Evolutionary conservation across 2,888 invertebrate genomes (phyloP).

Genomic region (Nomada lathburiana): DNA sequence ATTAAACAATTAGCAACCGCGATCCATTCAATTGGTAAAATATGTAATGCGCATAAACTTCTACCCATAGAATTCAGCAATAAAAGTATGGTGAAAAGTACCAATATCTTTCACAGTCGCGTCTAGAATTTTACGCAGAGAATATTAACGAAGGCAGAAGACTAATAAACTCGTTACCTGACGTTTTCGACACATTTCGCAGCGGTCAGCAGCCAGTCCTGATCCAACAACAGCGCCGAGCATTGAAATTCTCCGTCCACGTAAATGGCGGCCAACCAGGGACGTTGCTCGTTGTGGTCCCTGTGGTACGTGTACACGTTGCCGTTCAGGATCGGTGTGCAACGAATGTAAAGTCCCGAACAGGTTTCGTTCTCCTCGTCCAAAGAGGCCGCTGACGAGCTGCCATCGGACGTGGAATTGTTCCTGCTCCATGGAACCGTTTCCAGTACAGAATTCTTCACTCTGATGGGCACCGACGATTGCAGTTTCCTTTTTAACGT

Average conservation of each 20-base stretch:
- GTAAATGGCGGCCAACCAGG: constrained; percentile 91
- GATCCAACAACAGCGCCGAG: constrained; percentile 88
- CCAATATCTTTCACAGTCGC: too few relatives aligned
- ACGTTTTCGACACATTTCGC: constrained; percentile 84
- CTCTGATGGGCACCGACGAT: constrained; percentile 29
- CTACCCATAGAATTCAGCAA: too few relatives aligned
- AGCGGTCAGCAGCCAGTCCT: constrained; percentile 88
- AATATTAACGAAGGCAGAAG: too few relatives aligned
- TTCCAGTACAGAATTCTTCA: constrained; percentile 48
- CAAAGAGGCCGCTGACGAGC: constrained; percentile 41
- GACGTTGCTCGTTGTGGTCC: constrained; percentile 85
- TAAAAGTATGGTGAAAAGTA: too few relatives aligned
- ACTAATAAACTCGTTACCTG: constrained; percentile 80
- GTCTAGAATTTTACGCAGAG: too few relatives aligned
- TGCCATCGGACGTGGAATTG: constrained; percentile 40
- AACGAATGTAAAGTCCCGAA: constrained; percentile 72
- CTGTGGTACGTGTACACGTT: constrained; percentile 57
- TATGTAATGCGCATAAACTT: too few relatives aligned
- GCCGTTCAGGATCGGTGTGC: constrained; percentile 71
- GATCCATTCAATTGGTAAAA: too few relatives aligned
- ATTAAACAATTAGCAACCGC: neutral
- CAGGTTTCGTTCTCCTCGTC: constrained; percentile 64
- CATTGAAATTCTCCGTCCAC: constrained; percentile 90
- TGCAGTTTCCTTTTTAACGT: constrained; percentile 18
- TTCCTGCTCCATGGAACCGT: constrained; percentile 37